Evolutionary conservation across 2,113 vertebrate species (phyloP).

Genomic region (Hystrix cristata): DNA sequence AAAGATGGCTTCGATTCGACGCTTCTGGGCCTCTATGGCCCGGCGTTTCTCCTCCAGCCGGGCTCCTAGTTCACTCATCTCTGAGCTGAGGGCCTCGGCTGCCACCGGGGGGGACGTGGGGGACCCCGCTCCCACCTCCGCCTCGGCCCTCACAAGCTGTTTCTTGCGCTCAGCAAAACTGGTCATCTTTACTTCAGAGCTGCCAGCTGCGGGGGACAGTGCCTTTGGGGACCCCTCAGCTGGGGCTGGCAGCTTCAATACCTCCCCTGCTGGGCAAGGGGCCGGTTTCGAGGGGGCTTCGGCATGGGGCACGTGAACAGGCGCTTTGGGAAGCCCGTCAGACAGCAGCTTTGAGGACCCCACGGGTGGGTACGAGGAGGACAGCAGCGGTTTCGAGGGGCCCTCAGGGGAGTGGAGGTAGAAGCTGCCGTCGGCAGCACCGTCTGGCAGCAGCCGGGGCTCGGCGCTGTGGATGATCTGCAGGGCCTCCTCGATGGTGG

Average conservation of each 20-base stretch:
- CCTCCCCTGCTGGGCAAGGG: slow-evolving; percentile 54
- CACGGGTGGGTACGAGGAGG: slow-evolving; percentile 84
- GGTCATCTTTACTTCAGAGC: slow-evolving; percentile 94
- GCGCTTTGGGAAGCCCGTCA: slow-evolving; percentile 43
- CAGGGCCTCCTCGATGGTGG: slow-evolving; percentile 96
- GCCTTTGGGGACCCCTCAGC: slow-evolving; percentile 73
- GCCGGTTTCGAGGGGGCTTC: slow-evolving; percentile 59
- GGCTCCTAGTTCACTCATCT: slow-evolving; percentile 93
- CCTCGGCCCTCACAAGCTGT: slow-evolving; percentile 86
- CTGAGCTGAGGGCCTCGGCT: slow-evolving; percentile 90
- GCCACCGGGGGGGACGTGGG: background rate
- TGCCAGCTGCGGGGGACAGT: slow-evolving; percentile 72
- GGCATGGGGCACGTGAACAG: slow-evolving; percentile 34
- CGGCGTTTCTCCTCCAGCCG: slow-evolving; percentile 95
- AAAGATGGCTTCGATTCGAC: slow-evolving; percentile 96
- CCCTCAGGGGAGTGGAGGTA: slow-evolving; percentile 94
- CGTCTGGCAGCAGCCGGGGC: slow-evolving; percentile 94
- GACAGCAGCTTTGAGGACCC: slow-evolving; percentile 67
- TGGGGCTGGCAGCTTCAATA: background rate
- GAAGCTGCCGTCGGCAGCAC: slow-evolving; percentile 93
- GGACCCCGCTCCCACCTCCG: slow-evolving; percentile 15
- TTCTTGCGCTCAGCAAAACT: slow-evolving; percentile 96
- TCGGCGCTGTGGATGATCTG: slow-evolving; percentile 97
- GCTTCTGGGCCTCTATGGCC: slow-evolving; percentile 97
- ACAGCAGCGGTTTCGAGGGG: slow-evolving; percentile 62